These are phyloP conservation scores for Drosophila athabasca DNA, from an alignment of 1,140 invertebrate species.

Conservation along the genomic window DNA sequence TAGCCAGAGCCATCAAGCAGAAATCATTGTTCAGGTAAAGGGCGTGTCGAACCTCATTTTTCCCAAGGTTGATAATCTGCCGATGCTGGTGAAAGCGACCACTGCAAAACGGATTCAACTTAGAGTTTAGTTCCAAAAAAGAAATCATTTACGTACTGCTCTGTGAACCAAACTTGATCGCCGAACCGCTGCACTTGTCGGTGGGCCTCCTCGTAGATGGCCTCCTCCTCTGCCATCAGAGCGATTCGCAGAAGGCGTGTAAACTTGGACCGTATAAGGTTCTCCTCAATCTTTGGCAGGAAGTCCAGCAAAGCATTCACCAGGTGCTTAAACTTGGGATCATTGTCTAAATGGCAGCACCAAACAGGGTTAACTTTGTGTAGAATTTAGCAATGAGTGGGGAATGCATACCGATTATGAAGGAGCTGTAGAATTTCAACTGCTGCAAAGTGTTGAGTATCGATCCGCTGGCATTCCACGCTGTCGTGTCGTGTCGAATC, in stretches of 20 bases:
- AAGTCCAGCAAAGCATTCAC: constrained; percentile 82
- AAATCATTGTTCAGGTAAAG: constrained; percentile 62
- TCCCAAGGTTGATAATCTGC: constrained; percentile 64
- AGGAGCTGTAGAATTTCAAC: constrained; percentile 85
- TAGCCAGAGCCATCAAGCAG: constrained; percentile 57
- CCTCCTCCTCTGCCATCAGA: constrained; percentile 79
- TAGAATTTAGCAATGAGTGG: background rate
- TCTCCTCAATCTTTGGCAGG: constrained; percentile 83
- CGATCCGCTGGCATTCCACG: constrained; percentile 75
- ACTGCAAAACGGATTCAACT: constrained; percentile 25
- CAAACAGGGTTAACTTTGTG: background rate
- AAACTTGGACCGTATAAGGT: constrained; percentile 56
- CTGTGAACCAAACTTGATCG: constrained; percentile 68
- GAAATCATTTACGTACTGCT: constrained; percentile 50
- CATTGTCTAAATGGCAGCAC: constrained; percentile 43
- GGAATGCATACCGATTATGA: constrained; percentile 80
- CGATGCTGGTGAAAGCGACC: constrained; percentile 75
- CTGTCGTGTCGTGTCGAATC: constrained; percentile 83
- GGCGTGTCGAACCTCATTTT: constrained; percentile 38
- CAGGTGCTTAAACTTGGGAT: constrained; percentile 68
- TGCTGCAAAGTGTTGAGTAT: constrained; percentile 86
- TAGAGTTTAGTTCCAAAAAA: too few species aligned
- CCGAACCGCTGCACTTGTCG: constrained; percentile 72
- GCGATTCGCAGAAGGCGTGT: constrained; percentile 85
- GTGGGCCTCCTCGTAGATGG: constrained; percentile 80